Conservation (phyloP, 2,888 invertebrate genomes). For the Oconnorella tubifera region DNA sequence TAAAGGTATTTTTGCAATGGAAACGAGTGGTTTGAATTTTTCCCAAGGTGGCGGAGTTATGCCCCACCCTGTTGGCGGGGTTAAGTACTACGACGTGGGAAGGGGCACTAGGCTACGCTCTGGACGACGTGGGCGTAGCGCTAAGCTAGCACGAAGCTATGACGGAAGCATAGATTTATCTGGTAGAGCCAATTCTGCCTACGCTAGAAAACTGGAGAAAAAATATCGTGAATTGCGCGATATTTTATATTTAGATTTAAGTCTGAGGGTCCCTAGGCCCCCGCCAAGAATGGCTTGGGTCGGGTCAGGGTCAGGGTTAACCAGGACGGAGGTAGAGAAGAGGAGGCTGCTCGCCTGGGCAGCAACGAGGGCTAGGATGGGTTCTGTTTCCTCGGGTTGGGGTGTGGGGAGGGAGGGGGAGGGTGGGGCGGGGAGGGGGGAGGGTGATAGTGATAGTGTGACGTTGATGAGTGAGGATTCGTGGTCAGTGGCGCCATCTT, state of each 20-base stretch:
- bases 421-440: neutral
- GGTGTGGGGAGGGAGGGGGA: neutral
- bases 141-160: neutral
- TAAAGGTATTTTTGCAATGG: no score
- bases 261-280: neutral
- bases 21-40: no score
- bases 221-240: constrained; percentile 1
- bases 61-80: no score
- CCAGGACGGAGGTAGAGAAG: neutral
- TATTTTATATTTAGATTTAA: neutral
- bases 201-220: neutral
- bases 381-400: neutral
- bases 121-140: neutral
- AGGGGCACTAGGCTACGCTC: neutral
- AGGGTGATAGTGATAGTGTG: neutral
- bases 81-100: no score
- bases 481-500: constrained; percentile 1
- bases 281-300: neutral
- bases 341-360: neutral
- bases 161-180: neutral
- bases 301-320: neutral
- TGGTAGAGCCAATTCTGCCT: neutral
- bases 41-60: neutral
- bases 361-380: neutral
- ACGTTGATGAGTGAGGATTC: constrained; percentile 1